Evolutionary conservation across 2,888 invertebrate species (phyloP), one percentile per base, ranked within the genome.

Genomic region (Helobdella robusta): DNA sequence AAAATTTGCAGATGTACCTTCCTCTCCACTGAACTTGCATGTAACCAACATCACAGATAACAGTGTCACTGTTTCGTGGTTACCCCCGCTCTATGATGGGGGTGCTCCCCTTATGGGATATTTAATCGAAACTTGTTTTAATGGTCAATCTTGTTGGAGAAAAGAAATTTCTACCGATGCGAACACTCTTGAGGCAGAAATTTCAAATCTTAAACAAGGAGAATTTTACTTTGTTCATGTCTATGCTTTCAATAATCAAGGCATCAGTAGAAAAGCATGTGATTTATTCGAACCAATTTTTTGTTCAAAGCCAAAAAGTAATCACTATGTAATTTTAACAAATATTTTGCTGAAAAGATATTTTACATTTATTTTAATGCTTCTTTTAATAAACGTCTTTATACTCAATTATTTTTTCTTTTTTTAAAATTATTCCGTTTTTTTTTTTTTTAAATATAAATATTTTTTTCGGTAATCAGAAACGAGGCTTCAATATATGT

Each of bases 121-220:
- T 54, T 48, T 70, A 54, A 64, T 71, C 50, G 70, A 79, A 65
- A 72, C 59, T 15, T 66, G 66, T 36, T 64, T 56, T 18, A 64
- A 59, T 28, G 63, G 59, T 8, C 11, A 35, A 25, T 56, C 64
- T 15, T 36, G 20, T 25, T 63, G 66, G 63, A 64, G 56, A 23
- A 61, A 50, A 60, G 52, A 63, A 20, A 50, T 68, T 34, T 65
- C 46, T 20, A 67, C 69, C 28, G 65, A 63, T 48, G 54, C 61
- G 15, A 59, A 58, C 34, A 73, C 73, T 46, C 73, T 72, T 40
- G 72, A 73, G 59, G 87, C 86, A 77, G 85, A 85, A 70, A 83
- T 89, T 64, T 86, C 88, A 74, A 85, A 86, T 75, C 82, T 93
- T 66, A 85, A 86, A 70, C 87, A 88, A 77, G 87, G 89, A 74